Evolutionary conservation across 1,140 invertebrate species (phyloP).

Genomic region (Meloidogyne chitwoodi): DNA sequence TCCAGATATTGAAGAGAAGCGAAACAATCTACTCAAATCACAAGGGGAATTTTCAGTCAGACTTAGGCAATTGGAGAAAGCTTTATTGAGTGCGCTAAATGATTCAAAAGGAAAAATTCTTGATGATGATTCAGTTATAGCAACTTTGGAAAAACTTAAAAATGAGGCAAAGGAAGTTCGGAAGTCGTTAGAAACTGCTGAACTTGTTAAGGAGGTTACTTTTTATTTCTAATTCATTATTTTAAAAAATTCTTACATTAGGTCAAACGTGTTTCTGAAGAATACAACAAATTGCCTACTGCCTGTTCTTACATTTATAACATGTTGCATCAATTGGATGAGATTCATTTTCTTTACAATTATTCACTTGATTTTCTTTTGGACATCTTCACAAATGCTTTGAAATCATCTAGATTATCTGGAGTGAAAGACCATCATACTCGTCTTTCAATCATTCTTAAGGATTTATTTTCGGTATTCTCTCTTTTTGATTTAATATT

Average conservation of each 20-base stretch:
- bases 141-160: constrained; percentile 94
- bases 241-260: no score
- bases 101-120: constrained; percentile 97
- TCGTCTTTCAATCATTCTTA: constrained; percentile 80
- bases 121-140: constrained; percentile 96
- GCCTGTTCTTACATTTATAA: constrained; percentile 99
- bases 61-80: constrained; percentile 92
- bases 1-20: constrained; percentile 96
- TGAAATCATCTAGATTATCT: constrained; percentile 71
- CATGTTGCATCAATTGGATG: constrained; percentile 90
- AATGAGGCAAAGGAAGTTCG: constrained; percentile 82
- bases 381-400: constrained; percentile 87
- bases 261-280: constrained; percentile 86
- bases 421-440: constrained; percentile 75
- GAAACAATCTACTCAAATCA: constrained; percentile 90
- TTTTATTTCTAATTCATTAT: no score
- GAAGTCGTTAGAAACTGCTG: constrained; percentile 97
- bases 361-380: constrained; percentile 98
- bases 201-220: constrained; percentile 88
- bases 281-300: constrained; percentile 89
- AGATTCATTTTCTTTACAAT: constrained; percentile 97
- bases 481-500: no score
- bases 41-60: constrained; percentile 97
- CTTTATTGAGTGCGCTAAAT: constrained; percentile 85
- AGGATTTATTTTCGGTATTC: constrained; percentile 81